Evolutionary conservation across 1,140 invertebrate genomes (phyloP).

Genomic region (Ylistrum balloti): DNA sequence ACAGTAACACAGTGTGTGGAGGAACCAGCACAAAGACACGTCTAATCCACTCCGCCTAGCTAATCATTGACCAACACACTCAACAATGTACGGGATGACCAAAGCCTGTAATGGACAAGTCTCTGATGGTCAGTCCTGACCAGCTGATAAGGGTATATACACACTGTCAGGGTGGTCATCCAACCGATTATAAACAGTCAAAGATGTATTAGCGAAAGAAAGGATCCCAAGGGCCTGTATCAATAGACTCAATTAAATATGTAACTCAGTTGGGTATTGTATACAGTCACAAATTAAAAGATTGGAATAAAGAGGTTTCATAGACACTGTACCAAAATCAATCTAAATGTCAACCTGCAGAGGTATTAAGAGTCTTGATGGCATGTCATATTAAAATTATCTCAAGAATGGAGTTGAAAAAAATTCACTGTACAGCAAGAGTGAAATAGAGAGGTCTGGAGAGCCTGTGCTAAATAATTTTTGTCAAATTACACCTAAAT

Average conservation of each 20-base stretch:
- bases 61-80: neutral
- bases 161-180: neutral
- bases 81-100: slow-evolving; percentile 1
- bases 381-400: too few relatives aligned
- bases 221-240: neutral
- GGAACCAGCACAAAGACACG: neutral
- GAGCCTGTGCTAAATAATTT: too few relatives aligned
- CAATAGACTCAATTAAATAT: too few relatives aligned
- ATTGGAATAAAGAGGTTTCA: neutral
- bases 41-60: neutral
- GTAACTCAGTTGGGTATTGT: too few relatives aligned
- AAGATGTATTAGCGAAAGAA: neutral
- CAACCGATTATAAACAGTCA: neutral
- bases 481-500: too few relatives aligned
- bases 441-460: too few relatives aligned
- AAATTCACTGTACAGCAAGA: neutral
- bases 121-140: neutral
- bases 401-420: too few relatives aligned
- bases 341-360: neutral
- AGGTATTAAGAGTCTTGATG: neutral
- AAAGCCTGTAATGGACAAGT: slow-evolving; percentile 17
- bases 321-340: neutral
- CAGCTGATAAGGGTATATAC: neutral
- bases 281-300: too few relatives aligned
- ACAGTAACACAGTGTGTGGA: neutral